Evolutionary conservation across 2,888 invertebrate genomes (phyloP), one percentile per base, ranked within the genome.

Genomic region (Brachyptera putata): DNA sequence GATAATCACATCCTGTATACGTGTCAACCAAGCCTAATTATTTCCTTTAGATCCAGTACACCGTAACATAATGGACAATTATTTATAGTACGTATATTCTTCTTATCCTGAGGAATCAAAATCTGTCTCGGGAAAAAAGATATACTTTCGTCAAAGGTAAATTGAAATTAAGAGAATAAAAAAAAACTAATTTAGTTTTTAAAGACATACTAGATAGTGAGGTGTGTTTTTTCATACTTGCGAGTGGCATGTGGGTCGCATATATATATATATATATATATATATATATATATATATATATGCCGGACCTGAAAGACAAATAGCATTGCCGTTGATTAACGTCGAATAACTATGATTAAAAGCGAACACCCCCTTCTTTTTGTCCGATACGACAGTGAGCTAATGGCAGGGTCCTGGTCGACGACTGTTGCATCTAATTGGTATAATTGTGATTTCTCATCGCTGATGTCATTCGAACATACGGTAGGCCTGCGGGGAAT

Each of bases 1-100:
- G 46, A 61, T 61, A 61, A 61, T 61, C 55, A 61, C 61, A 61
- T 61, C 61, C 61, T 61, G 61, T 24, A 39, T 58, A 50, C 61
- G 53, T 53, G 53, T 53, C 53, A 53, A 53, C 34, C 53, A 16
- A 34, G 24, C 36, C 53, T 53, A 53, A 53, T 53, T 53, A 53
- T 53, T 53, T 53, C 34, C 53, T 34, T 30, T 53, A 18, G 34
- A 34, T 53, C 22, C 34, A 21, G 24, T n/a, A 18, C 34, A 43
- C 43, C 43, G 43, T 43, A 53, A 36, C 36, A 53, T 21, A 36
- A 36, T 14, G 37, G 34, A 53, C 53, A 30, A 36, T 53, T 53
- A 36, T 36, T 50, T 53, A 18, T 36, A 16, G 16, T 11, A 11
- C 9, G 21, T 46, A 22, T 46, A 30, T 30, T 5, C 46, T 24